Evolutionary conservation across 2,113 vertebrate species (phyloP).

Genomic region (Hymenochirus boettgeri): DNA sequence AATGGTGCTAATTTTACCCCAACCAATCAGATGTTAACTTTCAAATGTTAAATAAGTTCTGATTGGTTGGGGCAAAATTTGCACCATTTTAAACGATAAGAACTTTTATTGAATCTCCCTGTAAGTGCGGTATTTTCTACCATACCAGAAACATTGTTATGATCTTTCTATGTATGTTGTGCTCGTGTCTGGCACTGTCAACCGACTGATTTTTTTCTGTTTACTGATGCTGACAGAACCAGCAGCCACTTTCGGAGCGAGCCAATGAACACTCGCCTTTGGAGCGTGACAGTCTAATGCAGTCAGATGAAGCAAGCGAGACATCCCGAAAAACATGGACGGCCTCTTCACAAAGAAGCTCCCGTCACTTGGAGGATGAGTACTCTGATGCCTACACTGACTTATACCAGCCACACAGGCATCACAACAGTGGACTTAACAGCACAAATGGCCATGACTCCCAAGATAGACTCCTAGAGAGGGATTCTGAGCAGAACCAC

Average conservation of each 20-base stretch:
- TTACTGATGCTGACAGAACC: conserved; percentile 47
- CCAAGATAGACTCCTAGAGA: conserved; percentile 81
- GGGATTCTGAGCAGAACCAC: conserved; percentile 76
- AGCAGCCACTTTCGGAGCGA: conserved; percentile 61
- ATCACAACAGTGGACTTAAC: conserved; percentile 72
- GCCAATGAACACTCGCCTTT: conserved; percentile 78
- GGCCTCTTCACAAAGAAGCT: conserved; percentile 61
- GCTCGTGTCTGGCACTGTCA: background rate
- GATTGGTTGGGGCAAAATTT: no score
- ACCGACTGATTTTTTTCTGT: background rate
- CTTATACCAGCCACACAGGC: conserved; percentile 81
- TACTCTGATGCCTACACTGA: conserved; percentile 78
- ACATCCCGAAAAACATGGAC: conserved; percentile 70
- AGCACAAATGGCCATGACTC: conserved; percentile 81
- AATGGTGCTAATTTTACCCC: no score
- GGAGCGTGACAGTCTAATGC: conserved; percentile 92
- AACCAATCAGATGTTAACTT: no score
- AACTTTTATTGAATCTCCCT: no score
- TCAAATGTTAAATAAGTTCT: no score
- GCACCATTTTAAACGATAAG: no score
- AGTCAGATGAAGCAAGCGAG: conserved; percentile 87
- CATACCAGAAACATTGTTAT: no score
- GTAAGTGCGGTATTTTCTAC: no score
- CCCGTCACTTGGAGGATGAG: conserved; percentile 68
- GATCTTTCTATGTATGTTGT: background rate